Evolutionary conservation across 2,797 vertebrate genomes (phyloP), one percentile per base, ranked within the genome.

Genomic region (Urocyon cinereoargenteus): DNA sequence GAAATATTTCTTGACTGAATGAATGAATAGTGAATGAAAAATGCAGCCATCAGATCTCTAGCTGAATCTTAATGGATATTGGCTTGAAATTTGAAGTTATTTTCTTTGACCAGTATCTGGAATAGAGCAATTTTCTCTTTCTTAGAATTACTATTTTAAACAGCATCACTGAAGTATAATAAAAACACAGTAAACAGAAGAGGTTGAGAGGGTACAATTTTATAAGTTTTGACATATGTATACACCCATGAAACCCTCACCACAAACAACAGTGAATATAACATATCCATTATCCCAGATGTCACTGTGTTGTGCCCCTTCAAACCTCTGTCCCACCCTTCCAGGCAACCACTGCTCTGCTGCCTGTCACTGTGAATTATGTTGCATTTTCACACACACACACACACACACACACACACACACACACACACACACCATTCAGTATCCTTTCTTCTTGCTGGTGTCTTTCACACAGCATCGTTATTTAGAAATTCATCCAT

Each of bases 91-190:
- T 88, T n/a, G 59, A 55, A 22, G 40, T 79, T 55, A 40, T 62
- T 55, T 62, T 70, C n/a, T 86, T 75, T 31, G 61, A 40, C 18
- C 78, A 83, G 31, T 81, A 75, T 57, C 22, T 82, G 26, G 51
- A 77, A 55, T 86, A 19, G 57, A 82, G 7, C 31, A 45, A 14
- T 51, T 82, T 72, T 91, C 55, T 81, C 73, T 62, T 78, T 90
- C 55, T 91, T 88, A 40, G 51, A 83, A 57, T 89, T 34, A 72
- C 45, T 62, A n/a, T 86, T 55, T 95, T 86, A 55, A 86, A 86
- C 16, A 68, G 36, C 36, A 86, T 79, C n/a, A 62, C 16, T 55
- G 55, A 72, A 72, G 12, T 53, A 21, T 72, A 55, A 57, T 55
- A 75, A 57, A 94, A 95, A 75, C 40, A 22, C 57, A 64, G 21